Conservation (phyloP, 2,113 vertebrate genomes). For the Rhinopomastus cyanomelas region DNA sequence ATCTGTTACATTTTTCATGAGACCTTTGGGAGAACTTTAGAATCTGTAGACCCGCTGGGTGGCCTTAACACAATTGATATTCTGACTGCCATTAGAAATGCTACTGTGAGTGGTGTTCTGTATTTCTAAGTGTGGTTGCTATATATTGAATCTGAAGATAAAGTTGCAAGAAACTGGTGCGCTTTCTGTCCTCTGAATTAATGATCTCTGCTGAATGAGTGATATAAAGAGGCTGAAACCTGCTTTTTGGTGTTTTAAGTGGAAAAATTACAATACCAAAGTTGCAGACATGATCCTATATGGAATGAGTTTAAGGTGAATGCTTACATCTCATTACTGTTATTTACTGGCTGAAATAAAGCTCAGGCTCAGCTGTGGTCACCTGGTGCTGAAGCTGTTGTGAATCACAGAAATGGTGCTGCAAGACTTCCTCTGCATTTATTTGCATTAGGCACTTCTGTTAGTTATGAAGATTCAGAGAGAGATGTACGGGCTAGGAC, state of each 20-base stretch:
- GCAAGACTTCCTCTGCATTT: not conserved
- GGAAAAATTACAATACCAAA: not conserved
- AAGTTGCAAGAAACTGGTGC: not conserved
- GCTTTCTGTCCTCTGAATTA: not conserved
- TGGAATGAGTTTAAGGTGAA: not conserved
- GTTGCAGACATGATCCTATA: not conserved
- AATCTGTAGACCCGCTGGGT: conserved; percentile 94
- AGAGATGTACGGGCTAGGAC: not conserved
- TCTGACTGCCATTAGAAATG: conserved; percentile 97
- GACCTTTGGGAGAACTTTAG: conserved; percentile 95
- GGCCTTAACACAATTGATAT: conserved; percentile 97
- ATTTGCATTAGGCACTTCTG: not conserved
- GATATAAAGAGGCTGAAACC: not conserved
- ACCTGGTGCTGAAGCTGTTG: not conserved
- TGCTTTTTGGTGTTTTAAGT: not conserved
- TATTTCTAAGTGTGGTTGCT: not conserved
- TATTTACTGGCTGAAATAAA: not conserved
- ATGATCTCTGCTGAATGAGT: not conserved
- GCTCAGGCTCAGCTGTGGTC: not conserved
- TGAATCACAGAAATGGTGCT: not conserved
- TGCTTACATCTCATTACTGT: not conserved
- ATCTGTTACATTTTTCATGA: conserved; percentile 99
- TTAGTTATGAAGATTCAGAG: not conserved
- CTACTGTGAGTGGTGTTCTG: conserved; percentile 84
- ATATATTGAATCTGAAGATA: not conserved